A percentile compares a stretch with the other conserved stretches of the same genome.
These are phyloP conservation scores for Gavia stellata DNA, from an alignment of 2,113 vertebrate genomes.

Conservation along the genomic window DNA sequence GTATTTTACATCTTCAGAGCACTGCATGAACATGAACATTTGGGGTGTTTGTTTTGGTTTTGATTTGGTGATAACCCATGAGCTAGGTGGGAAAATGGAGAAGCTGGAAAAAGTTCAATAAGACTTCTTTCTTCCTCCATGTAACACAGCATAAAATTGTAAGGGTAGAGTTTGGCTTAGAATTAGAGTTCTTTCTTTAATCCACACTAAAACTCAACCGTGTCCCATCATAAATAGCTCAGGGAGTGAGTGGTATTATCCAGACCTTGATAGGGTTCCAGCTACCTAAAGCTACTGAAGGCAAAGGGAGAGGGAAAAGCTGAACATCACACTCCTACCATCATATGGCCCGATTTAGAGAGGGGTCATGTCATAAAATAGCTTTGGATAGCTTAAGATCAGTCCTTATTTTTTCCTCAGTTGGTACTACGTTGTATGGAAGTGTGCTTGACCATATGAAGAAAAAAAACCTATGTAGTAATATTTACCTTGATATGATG, in stretches of 20 bases:
- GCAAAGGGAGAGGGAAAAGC: not conserved
- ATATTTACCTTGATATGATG: not conserved
- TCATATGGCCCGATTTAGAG: not conserved
- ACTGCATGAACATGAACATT: constrained; percentile 11
- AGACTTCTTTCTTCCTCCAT: not conserved
- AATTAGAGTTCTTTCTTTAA: not conserved
- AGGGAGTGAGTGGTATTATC: not conserved
- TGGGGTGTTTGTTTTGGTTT: constrained; percentile 10
- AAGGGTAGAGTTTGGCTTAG: not conserved
- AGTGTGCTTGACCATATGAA: not conserved
- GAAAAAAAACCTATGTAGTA: not conserved
- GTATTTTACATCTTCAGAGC: constrained; percentile 30
- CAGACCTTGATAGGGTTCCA: not conserved
- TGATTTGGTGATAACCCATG: not conserved
- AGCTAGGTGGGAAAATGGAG: not conserved
- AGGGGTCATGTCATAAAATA: not conserved
- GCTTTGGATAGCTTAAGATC: not conserved
- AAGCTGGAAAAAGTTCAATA: not conserved
- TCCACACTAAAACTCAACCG: not conserved
- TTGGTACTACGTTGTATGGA: rapidly evolving
- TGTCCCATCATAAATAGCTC: not conserved
- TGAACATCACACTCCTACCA: not conserved
- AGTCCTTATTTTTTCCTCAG: not conserved
- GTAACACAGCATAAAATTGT: not conserved
- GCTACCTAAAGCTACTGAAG: not conserved